A percentile compares a stretch with the other conserved stretches of the same genome.
phyloP scores from a whole-genome alignment of 2,113 vertebrate genomes.

The Engystomops pustulosus region DNA sequence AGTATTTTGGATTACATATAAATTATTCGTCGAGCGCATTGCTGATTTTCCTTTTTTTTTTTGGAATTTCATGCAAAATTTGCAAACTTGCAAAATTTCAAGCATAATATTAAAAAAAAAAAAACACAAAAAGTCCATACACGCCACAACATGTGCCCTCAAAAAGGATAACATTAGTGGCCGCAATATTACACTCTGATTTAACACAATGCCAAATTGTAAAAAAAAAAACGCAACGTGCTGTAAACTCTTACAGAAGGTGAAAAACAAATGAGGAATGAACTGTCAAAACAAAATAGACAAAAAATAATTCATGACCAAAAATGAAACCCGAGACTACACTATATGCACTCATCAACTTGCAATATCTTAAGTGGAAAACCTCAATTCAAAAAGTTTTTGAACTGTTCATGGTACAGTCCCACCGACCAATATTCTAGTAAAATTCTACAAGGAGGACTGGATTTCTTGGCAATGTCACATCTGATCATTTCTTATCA shows the following conservation, averaged over 20 bases:
- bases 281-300: conserved; percentile 23
- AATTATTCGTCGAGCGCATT: too few relatives aligned
- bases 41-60: too few relatives aligned
- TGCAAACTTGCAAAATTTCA: too few relatives aligned
- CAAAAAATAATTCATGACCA: not conserved
- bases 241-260: not conserved
- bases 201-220: too few relatives aligned
- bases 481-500: not conserved
- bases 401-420: not conserved
- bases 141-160: too few relatives aligned
- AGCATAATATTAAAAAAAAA: too few relatives aligned
- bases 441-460: not conserved
- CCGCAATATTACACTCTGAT: too few relatives aligned
- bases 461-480: conserved; percentile 1
- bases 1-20: too few relatives aligned
- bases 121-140: too few relatives aligned
- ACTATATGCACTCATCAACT: not conserved
- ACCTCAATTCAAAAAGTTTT: not conserved
- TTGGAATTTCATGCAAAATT: too few relatives aligned
- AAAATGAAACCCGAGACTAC: not conserved
- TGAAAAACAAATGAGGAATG: not conserved
- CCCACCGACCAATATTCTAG: not conserved
- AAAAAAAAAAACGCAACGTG: too few relatives aligned
- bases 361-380: not conserved
- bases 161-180: too few relatives aligned